These are phyloP conservation scores for Athalia circularis DNA, from an alignment of 2,888 invertebrate genomes.

Conservation along the genomic window DNA sequence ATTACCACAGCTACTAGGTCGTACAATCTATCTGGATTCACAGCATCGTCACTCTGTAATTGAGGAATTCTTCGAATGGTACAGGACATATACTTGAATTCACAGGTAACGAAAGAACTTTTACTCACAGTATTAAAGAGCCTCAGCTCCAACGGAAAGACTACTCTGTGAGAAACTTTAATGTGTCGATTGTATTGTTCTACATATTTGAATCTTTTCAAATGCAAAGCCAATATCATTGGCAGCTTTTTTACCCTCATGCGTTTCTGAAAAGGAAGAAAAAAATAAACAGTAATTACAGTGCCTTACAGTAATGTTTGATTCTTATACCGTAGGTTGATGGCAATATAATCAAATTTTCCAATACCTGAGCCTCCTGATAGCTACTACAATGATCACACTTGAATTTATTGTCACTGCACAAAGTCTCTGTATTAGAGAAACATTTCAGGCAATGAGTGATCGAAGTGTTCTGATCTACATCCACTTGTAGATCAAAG, in stretches of 20 bases:
- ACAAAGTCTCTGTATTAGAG: conserved; percentile 98
- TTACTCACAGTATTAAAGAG: conserved; percentile 95
- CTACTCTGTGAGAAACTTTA: conserved; percentile 98
- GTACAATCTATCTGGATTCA: conserved; percentile 98
- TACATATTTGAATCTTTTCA: conserved; percentile 98
- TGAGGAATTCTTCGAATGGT: not conserved
- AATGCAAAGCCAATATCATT: conserved; percentile 96
- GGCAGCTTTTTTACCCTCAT: conserved; percentile 99
- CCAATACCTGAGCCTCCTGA: conserved; percentile 92
- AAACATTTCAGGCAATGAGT: conserved; percentile 98
- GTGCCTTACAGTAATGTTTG: conserved; percentile 2
- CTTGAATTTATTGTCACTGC: conserved; percentile 99
- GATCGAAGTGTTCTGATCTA: conserved; percentile 99
- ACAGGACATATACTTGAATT: conserved; percentile 57
- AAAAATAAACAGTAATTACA: conserved; percentile 40
- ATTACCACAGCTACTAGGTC: conserved; percentile 99
- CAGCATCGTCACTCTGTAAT: conserved; percentile 96
- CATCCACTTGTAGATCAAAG: conserved; percentile 98
- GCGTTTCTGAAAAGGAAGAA: conserved; percentile 79
- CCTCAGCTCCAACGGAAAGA: conserved; percentile 97
- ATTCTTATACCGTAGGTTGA: not conserved
- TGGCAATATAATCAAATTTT: not conserved
- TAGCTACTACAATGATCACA: conserved; percentile 99
- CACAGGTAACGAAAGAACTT: conserved; percentile 38
- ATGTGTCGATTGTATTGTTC: conserved; percentile 99